These are phyloP conservation scores for Onchidella celtica DNA, from an alignment of 2,888 invertebrate species.

Conservation along the genomic window DNA sequence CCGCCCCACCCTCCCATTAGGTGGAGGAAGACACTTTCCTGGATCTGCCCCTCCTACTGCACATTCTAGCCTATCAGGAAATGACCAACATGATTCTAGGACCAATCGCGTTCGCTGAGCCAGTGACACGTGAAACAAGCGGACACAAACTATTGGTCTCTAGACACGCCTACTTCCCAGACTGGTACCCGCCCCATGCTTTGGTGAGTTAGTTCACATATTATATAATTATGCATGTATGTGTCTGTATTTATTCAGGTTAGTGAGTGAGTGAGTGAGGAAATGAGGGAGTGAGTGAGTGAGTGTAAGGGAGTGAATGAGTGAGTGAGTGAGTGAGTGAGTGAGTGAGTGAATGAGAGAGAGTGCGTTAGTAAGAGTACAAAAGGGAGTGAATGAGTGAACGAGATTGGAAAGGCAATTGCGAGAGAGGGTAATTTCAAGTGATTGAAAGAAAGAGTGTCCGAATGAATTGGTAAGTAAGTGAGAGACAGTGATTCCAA, in stretches of 20 bases:
- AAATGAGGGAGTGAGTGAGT: too few species aligned
- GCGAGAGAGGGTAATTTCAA: background rate
- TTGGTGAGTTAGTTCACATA: slow-evolving; percentile 19
- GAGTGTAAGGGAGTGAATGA: background rate
- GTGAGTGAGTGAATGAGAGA: background rate
- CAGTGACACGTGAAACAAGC: slow-evolving; percentile 49
- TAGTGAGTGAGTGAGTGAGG: background rate
- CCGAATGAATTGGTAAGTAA: too few species aligned
- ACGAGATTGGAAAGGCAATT: background rate
- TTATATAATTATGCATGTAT: background rate
- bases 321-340: background rate
- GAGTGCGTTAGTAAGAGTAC: background rate
- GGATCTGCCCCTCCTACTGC: slow-evolving; percentile 36
- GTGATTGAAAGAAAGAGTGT: too few species aligned
- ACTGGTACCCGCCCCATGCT: slow-evolving; percentile 61
- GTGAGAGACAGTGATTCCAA: too few species aligned
- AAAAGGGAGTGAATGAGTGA: background rate
- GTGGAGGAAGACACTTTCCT: slow-evolving; percentile 45
- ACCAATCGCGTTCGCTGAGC: slow-evolving; percentile 50
- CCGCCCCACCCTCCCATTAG: slow-evolving; percentile 16
- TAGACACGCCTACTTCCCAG: slow-evolving; percentile 54
- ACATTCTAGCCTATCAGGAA: slow-evolving; percentile 31
- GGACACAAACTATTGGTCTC: slow-evolving; percentile 46
- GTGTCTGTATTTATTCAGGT: background rate
- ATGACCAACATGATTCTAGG: slow-evolving; percentile 56